Percentiles rank a stretch among this genome's conserved stretches.
phyloP scores from a whole-genome alignment of 2,888 invertebrate species.

The Polyommatus icarus region DNA sequence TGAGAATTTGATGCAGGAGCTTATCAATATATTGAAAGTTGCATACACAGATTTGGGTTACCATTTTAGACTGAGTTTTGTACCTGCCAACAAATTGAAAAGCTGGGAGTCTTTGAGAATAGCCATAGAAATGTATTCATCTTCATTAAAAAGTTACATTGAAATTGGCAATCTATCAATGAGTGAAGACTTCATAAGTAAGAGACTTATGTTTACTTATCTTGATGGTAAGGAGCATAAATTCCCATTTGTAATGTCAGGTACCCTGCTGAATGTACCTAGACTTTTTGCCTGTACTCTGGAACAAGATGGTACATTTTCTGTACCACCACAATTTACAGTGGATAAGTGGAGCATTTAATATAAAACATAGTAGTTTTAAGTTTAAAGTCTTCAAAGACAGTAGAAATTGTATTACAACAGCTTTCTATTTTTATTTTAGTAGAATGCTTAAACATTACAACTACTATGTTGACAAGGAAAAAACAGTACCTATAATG shows the following conservation, averaged over 20 bases:
- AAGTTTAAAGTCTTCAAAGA: background rate
- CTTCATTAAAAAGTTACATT: slow-evolving; percentile 81
- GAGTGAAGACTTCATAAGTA: slow-evolving; percentile 87
- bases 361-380: background rate
- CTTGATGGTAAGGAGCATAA: slow-evolving; percentile 77
- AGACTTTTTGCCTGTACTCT: slow-evolving; percentile 86
- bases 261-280: slow-evolving; percentile 87
- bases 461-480: background rate
- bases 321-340: slow-evolving; percentile 56
- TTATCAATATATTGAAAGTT: slow-evolving; percentile 73
- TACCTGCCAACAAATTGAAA: slow-evolving; percentile 82
- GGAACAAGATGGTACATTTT: slow-evolving; percentile 79
- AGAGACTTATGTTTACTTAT: slow-evolving; percentile 87
- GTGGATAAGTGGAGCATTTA: slow-evolving; percentile 55
- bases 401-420: background rate
- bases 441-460: slow-evolving; percentile 8
- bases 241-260: slow-evolving; percentile 86
- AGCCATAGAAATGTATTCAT: slow-evolving; percentile 88
- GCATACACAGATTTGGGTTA: slow-evolving; percentile 84
- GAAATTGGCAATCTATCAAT: slow-evolving; percentile 88
- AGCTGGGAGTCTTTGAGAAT: slow-evolving; percentile 85
- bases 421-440: background rate
- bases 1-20: slow-evolving; percentile 77
- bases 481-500: background rate
- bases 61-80: slow-evolving; percentile 83